phyloP scores from a whole-genome alignment of 2,797 vertebrate species.

The Pantherophis alleghaniensis region DNA sequence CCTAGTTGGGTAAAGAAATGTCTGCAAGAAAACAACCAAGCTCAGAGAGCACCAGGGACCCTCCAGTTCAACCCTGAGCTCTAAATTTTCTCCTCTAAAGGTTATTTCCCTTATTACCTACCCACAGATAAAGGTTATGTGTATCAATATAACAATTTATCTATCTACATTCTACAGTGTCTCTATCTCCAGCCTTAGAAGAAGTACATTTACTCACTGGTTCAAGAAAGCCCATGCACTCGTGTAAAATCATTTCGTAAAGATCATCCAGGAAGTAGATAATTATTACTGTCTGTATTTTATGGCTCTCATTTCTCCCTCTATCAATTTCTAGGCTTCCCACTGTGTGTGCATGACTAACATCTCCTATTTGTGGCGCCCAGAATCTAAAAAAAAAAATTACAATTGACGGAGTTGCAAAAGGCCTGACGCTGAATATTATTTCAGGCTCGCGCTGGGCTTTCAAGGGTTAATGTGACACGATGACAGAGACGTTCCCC shows the following conservation, averaged over 20 bases:
- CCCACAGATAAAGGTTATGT: background rate
- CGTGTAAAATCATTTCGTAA: background rate
- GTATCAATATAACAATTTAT: background rate
- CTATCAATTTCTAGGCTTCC: background rate
- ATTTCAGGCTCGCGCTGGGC: background rate
- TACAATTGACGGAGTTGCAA: background rate
- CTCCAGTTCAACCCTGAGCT: background rate
- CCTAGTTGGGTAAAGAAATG: too few relatives aligned
- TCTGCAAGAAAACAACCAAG: too few relatives aligned
- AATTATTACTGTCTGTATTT: background rate
- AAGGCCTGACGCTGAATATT: background rate
- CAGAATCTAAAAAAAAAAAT: background rate
- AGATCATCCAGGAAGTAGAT: background rate
- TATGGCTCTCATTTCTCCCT: background rate
- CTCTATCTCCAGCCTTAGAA: background rate
- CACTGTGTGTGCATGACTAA: background rate
- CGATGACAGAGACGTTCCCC: background rate
- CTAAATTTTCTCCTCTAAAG: background rate
- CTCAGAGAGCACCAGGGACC: background rate
- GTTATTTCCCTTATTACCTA: background rate
- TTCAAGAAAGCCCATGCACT: background rate
- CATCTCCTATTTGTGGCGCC: background rate
- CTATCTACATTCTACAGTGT: background rate
- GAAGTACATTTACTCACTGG: background rate
- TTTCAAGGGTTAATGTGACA: background rate